Base-by-base conservation (phyloP, 2,113 vertebrate genomes). In the Chloropsis cyanopogon region DNA sequence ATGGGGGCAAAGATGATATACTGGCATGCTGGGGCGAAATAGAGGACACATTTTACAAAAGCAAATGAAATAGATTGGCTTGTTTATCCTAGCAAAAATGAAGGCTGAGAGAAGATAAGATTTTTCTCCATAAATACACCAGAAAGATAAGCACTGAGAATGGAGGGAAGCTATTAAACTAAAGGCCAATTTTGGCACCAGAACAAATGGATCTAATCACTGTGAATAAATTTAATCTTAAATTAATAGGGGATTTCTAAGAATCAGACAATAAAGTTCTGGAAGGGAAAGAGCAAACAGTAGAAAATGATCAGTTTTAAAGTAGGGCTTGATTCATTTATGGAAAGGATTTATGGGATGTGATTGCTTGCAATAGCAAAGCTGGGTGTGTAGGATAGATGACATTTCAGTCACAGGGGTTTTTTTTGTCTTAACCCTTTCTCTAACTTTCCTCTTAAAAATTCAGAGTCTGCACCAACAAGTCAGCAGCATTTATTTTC, bases 201-300 rank as follows among this genome's bases (percentile, higher is more conserved):
- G 83, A 94, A 94, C 81, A 92, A 93, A 96, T 92, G 88, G 57
- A 70, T 92, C 25, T 95, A 92, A 96, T 92, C 71, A 88, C 54
- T 73, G 16, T 73, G 86, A 86, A 88, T 88, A 86, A 90, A 90
- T 59, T 90, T 80, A 94, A 80, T 52, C 22, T 92, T 79, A 92
- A 94, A 94, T 95, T 93, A 97, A 95, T 86, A 87, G 56, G 11
- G 13, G 17, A 33, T 82, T 94, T 96, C 86, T 92, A 91, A 86
- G 80, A 92, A 92, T 68, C 35, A 60, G 64, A 75, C 44, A 49
- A 53, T 35, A 54, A 82, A 83, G 59, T 90, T 81, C 75, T 83
- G 23, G 50, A 93, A 88, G 24, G 19, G 23, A 90, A 90, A 75
- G 71, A 77, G 44, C 10, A 47, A 83, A 88, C 39, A 13, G 33